These are phyloP conservation scores for Mionectes macconnelli DNA, from an alignment of 2,113 vertebrate genomes.

Conservation along the genomic window DNA sequence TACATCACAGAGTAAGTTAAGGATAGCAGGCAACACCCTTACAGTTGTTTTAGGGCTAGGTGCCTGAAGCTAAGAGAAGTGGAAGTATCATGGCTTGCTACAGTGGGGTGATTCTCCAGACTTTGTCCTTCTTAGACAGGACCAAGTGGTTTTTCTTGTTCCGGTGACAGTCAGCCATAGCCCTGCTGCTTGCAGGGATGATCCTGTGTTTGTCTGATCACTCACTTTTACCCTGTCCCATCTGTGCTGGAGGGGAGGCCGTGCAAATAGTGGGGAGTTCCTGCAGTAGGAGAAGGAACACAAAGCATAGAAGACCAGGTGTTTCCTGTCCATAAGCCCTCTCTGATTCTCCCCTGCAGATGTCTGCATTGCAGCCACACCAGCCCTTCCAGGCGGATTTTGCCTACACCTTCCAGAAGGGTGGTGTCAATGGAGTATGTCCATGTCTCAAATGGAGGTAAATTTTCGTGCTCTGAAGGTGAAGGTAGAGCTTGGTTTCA, in stretches of 20 bases:
- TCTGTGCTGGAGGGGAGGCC: not conserved
- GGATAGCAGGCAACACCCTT: not conserved
- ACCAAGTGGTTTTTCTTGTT: not conserved
- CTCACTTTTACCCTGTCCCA: not conserved
- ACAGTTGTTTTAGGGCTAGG: not conserved
- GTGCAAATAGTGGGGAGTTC: not conserved
- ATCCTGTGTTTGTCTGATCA: not conserved
- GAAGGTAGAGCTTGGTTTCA: not conserved
- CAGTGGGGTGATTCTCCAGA: not conserved
- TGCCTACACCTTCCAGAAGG: not conserved
- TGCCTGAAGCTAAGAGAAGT: not conserved
- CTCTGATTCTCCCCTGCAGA: not conserved
- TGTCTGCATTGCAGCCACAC: not conserved
- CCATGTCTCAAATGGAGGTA: not conserved
- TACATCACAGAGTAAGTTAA: not conserved
- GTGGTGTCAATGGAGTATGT: accelerated
- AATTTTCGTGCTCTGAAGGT: not conserved
- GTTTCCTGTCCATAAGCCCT: not conserved
- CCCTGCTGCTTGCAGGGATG: not conserved
- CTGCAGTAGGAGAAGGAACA: not conserved
- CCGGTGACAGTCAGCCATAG: not conserved
- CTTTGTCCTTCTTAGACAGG: not conserved
- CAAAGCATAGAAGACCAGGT: not conserved
- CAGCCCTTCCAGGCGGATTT: not conserved
- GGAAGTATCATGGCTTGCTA: not conserved